phyloP scores from a whole-genome alignment of 2,113 vertebrate species.

The Malurus alboscapulatus region DNA sequence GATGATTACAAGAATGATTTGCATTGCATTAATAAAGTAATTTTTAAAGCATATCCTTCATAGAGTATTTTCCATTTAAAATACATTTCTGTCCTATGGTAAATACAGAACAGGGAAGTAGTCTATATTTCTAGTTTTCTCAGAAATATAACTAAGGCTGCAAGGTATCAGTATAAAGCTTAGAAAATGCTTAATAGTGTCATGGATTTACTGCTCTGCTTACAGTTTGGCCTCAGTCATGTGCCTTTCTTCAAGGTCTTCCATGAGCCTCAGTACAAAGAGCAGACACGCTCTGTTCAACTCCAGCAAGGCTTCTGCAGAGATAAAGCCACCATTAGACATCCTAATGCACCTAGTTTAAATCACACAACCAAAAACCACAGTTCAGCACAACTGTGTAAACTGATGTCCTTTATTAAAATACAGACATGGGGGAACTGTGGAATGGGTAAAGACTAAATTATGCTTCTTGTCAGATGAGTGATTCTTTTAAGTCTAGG shows the following conservation, averaged over 20 bases:
- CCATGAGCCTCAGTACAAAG: background rate
- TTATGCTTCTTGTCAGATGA: conserved; percentile 51
- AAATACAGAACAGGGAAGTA: background rate
- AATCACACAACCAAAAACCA: conserved; percentile 32
- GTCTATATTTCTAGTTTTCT: background rate
- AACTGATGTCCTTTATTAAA: conserved; percentile 63
- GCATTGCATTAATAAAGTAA: background rate
- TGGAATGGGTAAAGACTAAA: conserved; percentile 33
- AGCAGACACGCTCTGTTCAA: background rate
- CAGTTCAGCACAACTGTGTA: conserved; percentile 45
- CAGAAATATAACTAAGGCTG: background rate
- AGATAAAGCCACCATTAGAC: conserved; percentile 8
- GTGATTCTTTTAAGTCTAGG: conserved; percentile 60
- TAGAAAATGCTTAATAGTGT: background rate
- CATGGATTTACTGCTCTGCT: background rate
- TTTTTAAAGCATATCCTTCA: background rate
- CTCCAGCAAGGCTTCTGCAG: background rate
- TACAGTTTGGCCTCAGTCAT: background rate
- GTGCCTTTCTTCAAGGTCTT: conserved; percentile 35
- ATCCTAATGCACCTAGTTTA: conserved; percentile 4
- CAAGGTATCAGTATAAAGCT: background rate
- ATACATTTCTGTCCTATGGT: background rate
- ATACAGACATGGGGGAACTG: background rate
- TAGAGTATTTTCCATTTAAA: background rate
- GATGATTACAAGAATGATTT: background rate